phyloP scores from a whole-genome alignment of 1,140 invertebrate genomes.

The Hycleus cichorii region DNA sequence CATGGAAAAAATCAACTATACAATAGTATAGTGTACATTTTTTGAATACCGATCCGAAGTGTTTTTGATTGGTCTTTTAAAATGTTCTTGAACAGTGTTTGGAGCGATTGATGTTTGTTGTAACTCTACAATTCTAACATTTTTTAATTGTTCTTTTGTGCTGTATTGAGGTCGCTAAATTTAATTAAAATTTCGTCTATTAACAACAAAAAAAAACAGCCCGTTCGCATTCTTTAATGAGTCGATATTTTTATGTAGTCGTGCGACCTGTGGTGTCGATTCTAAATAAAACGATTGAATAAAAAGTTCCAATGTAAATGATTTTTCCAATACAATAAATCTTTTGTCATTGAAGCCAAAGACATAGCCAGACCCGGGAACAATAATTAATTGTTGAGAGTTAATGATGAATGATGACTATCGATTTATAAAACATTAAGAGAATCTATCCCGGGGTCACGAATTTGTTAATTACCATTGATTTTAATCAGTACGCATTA shows the following conservation, averaged over 20 bases:
- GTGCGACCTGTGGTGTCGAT: slow-evolving; percentile 22
- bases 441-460: slow-evolving; percentile 32
- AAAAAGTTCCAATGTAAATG: slow-evolving; percentile 34
- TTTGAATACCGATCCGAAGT: slow-evolving; percentile 30
- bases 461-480: slow-evolving; percentile 39
- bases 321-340: slow-evolving; percentile 38
- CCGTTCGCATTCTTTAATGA: too few species aligned
- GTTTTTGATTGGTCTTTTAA: slow-evolving; percentile 27
- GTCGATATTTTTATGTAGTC: too few species aligned
- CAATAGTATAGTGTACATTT: slow-evolving; percentile 27
- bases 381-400: slow-evolving; percentile 39
- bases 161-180: too few species aligned
- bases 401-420: slow-evolving; percentile 41
- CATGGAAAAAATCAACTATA: slow-evolving; percentile 10
- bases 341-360: slow-evolving; percentile 34
- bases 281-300: slow-evolving; percentile 27
- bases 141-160: too few species aligned
- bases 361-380: slow-evolving; percentile 18
- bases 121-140: too few species aligned
- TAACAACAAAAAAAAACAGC: too few species aligned
- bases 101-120: not conserved
- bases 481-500: slow-evolving; percentile 18
- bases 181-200: too few species aligned
- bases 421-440: slow-evolving; percentile 34
- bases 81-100: slow-evolving; percentile 17